These are phyloP conservation scores for Bombylius discolor DNA, from an alignment of 2,888 invertebrate genomes.

Conservation along the genomic window DNA sequence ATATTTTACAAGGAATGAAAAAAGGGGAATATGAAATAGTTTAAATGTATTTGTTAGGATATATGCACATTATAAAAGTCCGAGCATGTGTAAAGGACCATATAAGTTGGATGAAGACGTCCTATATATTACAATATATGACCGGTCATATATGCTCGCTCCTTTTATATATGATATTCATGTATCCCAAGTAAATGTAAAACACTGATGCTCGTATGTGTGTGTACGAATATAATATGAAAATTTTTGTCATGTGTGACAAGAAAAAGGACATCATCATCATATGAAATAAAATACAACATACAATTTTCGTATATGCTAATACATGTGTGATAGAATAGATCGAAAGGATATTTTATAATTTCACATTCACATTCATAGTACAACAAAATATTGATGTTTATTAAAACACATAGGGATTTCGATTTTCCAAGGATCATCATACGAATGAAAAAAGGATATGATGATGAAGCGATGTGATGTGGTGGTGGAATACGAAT, in stretches of 20 bases:
- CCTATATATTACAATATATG: not conserved
- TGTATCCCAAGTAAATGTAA: too few relatives aligned
- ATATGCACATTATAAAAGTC: not conserved
- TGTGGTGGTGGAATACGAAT: too few relatives aligned
- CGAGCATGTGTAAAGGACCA: not conserved
- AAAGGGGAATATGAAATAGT: not conserved
- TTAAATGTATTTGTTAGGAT: not conserved
- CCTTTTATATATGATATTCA: too few relatives aligned
- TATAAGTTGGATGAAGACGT: not conserved
- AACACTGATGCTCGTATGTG: too few relatives aligned
- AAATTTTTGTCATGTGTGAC: constrained; percentile 8
- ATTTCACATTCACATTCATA: too few relatives aligned
- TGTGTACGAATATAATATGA: not conserved
- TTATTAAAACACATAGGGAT: not conserved
- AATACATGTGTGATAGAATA: constrained; percentile 7
- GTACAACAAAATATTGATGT: constrained; percentile 5
- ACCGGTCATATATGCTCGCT: too few relatives aligned
- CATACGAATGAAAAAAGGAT: too few relatives aligned
- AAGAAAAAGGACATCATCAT: not conserved
- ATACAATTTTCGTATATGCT: too few relatives aligned
- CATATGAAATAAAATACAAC: too few relatives aligned
- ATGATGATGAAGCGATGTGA: too few relatives aligned
- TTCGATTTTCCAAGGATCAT: too few relatives aligned
- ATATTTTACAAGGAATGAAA: not conserved
- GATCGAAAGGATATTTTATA: constrained; percentile 8